A percentile compares a stretch with the other conserved stretches of the same genome.
These are phyloP conservation scores for Proteles cristata DNA, from an alignment of 2,113 vertebrate genomes.

Conservation along the genomic window DNA sequence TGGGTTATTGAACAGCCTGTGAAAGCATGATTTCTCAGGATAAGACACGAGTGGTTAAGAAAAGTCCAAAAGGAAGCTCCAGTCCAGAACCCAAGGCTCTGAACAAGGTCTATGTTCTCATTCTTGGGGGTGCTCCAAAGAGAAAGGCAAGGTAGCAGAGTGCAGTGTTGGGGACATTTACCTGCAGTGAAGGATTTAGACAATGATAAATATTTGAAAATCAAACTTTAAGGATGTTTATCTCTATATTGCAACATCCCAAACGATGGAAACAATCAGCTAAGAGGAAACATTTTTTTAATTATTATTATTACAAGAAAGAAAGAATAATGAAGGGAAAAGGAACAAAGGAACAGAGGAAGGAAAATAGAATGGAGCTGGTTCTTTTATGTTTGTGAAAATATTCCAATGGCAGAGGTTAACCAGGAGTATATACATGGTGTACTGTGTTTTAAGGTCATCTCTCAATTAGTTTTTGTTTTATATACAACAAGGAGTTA, in stretches of 20 bases:
- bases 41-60: too few species aligned
- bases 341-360: neutral
- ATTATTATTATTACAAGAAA: neutral
- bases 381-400: neutral
- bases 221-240: neutral
- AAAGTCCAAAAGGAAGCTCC: neutral
- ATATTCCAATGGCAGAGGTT: neutral
- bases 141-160: neutral
- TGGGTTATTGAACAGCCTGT: neutral
- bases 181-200: neutral
- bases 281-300: neutral
- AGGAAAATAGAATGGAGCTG: neutral
- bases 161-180: fast-evolving
- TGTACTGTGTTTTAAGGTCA: neutral
- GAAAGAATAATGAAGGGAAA: neutral
- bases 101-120: neutral
- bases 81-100: too few species aligned
- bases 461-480: neutral
- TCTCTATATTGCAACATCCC: neutral
- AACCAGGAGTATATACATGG: neutral
- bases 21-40: neutral
- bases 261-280: neutral
- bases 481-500: neutral
- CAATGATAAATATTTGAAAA: neutral
- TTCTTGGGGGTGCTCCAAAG: neutral